Evolutionary conservation across 2,113 vertebrate genomes (phyloP).

Genomic region (Dunckerocampus dactyliophorus): DNA sequence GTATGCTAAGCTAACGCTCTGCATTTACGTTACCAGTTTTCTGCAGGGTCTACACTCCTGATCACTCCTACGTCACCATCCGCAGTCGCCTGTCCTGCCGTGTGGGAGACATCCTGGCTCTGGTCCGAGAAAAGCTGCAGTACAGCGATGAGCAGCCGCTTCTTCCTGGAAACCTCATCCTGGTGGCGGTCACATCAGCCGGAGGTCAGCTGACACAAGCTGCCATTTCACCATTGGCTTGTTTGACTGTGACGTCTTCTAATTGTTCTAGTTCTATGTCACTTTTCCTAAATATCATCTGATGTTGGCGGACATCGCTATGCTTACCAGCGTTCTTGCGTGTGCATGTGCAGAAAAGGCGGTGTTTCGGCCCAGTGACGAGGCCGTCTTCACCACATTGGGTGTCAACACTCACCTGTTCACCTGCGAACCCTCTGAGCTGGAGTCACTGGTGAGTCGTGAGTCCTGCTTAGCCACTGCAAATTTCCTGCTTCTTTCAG

Average conservation of each 20-base stretch:
- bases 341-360: conserved; percentile 79
- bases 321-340: background rate
- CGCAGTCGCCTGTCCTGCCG: conserved; percentile 92
- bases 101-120: conserved; percentile 90
- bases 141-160: conserved; percentile 87
- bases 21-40: conserved; percentile 75
- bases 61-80: conserved; percentile 97
- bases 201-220: conserved; percentile 68
- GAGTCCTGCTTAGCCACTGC: too few relatives aligned
- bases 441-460: conserved; percentile 83
- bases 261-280: too few relatives aligned
- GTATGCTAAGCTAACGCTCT: background rate
- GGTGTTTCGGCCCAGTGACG: conserved; percentile 89
- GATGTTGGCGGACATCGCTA: background rate
- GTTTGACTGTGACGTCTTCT: too few relatives aligned
- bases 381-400: conserved; percentile 94
- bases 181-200: conserved; percentile 88
- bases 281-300: too few relatives aligned
- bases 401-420: conserved; percentile 98
- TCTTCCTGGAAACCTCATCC: conserved; percentile 81
- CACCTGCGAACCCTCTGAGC: conserved; percentile 83
- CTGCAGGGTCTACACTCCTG: conserved; percentile 94
- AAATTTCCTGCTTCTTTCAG: too few relatives aligned
- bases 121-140: conserved; percentile 91
- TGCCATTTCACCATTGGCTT: too few relatives aligned